These are phyloP conservation scores for Helobdella robusta DNA, from an alignment of 2,888 invertebrate species.

Conservation along the genomic window DNA sequence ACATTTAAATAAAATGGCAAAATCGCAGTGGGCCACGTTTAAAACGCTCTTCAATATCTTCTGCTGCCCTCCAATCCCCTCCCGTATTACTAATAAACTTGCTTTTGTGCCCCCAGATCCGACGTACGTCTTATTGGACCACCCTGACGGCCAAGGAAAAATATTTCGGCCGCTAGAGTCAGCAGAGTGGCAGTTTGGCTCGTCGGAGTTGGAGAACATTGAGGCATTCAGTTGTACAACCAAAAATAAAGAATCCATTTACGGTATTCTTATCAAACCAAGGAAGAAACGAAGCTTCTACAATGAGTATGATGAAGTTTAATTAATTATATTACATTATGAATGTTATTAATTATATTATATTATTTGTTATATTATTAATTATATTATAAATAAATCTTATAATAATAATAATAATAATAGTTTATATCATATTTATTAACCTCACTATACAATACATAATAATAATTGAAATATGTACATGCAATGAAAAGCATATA, in stretches of 20 bases:
- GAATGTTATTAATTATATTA: no score
- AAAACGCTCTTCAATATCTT: constrained; percentile 25
- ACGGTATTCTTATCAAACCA: constrained; percentile 23
- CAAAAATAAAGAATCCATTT: constrained; percentile 20
- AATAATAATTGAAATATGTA: no score
- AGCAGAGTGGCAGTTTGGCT: constrained; percentile 25
- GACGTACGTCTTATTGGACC: constrained; percentile 12
- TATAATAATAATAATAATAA: no score
- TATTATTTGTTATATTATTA: no score
- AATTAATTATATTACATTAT: no score
- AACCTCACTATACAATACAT: no score
- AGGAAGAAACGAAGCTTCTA: constrained; percentile 3
- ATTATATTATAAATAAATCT: no score
- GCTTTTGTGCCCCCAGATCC: constrained; percentile 27
- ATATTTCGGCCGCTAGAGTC: constrained; percentile 16
- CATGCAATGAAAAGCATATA: no score
- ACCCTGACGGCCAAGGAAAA: neutral
- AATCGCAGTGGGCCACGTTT: constrained; percentile 24
- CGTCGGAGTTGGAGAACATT: constrained; percentile 25
- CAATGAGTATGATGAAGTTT: no score
- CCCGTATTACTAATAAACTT: constrained; percentile 27
- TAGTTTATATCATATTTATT: no score
- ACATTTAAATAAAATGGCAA: no score
- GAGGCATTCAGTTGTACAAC: constrained; percentile 25
- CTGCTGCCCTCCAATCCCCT: constrained; percentile 28